Base-by-base conservation (phyloP, 2,797 vertebrate genomes). In the Phaenicophaeus curvirostris region DNA sequence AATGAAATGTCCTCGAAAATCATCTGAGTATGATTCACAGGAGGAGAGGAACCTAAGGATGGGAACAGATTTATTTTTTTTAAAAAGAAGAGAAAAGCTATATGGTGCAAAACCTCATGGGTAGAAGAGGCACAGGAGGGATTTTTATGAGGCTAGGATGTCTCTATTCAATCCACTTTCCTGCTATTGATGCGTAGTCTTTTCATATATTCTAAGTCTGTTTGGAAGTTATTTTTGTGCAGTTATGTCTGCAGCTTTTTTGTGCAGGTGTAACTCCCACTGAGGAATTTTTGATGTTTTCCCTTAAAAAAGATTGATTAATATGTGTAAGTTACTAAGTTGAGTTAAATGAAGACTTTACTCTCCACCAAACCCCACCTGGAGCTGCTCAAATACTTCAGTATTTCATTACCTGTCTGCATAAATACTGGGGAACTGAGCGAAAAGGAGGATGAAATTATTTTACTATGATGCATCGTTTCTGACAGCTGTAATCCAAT, bases 41-140 rank as follows among this genome's bases (percentile, higher is more conserved):
- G 92, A 94, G 89, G 94, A 94, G 75, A 93, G n/a, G 51, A 81
- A 93, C 61, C 73, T 95, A 92, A 94, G 85, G 92, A 73, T 61
- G 79, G 93, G 71, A 93, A 84, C 85, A 89, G 48, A 67, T 78
- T 62, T 53, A 30, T 25, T 68, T 25, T 42, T 65, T 81, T 78
- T 76, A 27, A 12, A 3, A 57, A 69, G 21, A 63, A 59, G 85
- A 88, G 28, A 25, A 72, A 74, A 90, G 30, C 62, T 90, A 48
- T 69, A 42, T 31, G 35, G 35, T 85, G 75, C 55, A 78, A 81
- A 94, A 90, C 23, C 83, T 94, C 18, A n/a, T 6, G 71, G 55
- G 55, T 48, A 85, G 65, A 50, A 54, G 53, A 81, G 33, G n/a
- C 28, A 48, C 21, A 53, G 41, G 83, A 87, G 39, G 37, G 61